Evolutionary conservation across 2,113 vertebrate genomes (phyloP).

Genomic region (Motacilla tschutschensis): DNA sequence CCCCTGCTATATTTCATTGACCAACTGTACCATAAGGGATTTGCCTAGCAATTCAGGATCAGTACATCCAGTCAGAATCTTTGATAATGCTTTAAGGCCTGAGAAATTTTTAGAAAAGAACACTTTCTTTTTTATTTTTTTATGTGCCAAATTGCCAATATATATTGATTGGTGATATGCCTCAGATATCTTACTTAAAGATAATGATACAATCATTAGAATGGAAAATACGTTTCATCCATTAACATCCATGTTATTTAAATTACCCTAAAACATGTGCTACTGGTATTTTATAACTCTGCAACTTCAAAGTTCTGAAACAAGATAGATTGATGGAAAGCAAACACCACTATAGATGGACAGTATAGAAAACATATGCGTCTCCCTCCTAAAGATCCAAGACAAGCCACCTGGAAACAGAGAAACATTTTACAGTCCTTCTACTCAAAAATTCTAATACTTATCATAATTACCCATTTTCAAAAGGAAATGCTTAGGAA

Average conservation of each 20-base stretch:
- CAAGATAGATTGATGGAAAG: neutral
- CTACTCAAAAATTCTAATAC: neutral
- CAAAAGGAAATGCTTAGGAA: neutral
- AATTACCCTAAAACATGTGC: neutral
- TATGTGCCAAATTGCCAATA: neutral
- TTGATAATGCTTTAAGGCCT: neutral
- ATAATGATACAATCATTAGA: slow-evolving; percentile 5
- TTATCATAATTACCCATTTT: neutral
- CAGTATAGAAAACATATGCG: neutral
- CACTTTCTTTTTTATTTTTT: neutral
- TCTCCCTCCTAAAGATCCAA: neutral
- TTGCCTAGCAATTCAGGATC: neutral
- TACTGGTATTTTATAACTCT: neutral
- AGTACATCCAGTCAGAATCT: neutral
- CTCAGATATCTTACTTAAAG: slow-evolving; percentile 6
- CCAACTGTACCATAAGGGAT: neutral
- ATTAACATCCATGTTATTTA: slow-evolving; percentile 30
- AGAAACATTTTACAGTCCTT: neutral
- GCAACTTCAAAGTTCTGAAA: neutral
- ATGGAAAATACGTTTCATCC: slow-evolving; percentile 16
- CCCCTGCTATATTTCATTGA: neutral
- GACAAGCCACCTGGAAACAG: neutral
- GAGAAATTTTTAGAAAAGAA: neutral
- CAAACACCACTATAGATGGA: neutral
- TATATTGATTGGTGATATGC: neutral